These are phyloP conservation scores for Globodera ellingtonae DNA, from an alignment of 1,140 invertebrate genomes.

Conservation along the genomic window DNA sequence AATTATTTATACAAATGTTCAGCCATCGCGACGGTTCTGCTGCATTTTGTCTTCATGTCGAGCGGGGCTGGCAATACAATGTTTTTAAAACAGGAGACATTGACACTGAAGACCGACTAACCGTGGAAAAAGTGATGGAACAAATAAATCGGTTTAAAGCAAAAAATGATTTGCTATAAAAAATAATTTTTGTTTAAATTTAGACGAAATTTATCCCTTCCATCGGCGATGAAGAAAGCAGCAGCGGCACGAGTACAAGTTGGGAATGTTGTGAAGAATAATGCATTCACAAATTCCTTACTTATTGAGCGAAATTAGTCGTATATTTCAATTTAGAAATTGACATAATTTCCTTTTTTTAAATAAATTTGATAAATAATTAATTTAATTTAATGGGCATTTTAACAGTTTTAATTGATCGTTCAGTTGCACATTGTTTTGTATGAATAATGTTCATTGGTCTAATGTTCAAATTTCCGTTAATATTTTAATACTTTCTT, in stretches of 20 bases:
- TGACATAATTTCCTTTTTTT: too few species aligned
- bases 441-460: too few species aligned
- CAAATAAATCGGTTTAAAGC: background rate
- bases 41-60: slow-evolving; percentile 59
- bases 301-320: background rate
- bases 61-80: slow-evolving; percentile 63
- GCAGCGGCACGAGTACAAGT: background rate
- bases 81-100: slow-evolving; percentile 61
- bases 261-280: background rate
- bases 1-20: background rate
- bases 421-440: too few species aligned
- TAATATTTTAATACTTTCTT: too few species aligned
- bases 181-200: background rate
- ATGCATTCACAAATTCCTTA: background rate
- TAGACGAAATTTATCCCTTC: background rate
- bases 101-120: slow-evolving; percentile 55
- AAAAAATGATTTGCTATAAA: background rate
- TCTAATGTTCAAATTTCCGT: too few species aligned
- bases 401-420: too few species aligned
- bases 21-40: slow-evolving; percentile 57
- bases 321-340: too few species aligned
- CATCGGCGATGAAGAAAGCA: background rate
- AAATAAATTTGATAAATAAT: too few species aligned
- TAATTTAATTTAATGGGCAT: too few species aligned
- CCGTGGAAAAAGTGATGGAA: slow-evolving; percentile 57